Evolutionary conservation across 2,888 invertebrate species (phyloP), one percentile per base, ranked within the genome.

Genomic region (Synanthedon vespiformis): DNA sequence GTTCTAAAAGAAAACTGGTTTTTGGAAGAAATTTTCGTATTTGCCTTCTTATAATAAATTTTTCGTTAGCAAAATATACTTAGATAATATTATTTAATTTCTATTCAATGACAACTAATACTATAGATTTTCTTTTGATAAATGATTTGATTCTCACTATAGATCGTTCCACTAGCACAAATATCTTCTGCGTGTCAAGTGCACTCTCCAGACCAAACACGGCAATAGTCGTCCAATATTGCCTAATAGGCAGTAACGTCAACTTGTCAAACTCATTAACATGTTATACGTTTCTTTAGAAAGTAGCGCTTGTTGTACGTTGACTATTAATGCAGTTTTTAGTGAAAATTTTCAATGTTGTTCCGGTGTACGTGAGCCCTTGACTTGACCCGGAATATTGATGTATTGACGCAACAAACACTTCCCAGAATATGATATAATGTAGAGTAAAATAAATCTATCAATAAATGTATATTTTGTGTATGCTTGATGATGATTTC

Each of bases 271-370:
- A 53, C 59, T 58, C 70, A 76, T 80, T 78, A 77, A 67, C 72
- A 77, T 79, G 74, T 73, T 58, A 56, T 61, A 64, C 70, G 76
- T 81, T 74, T 75, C 78, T 66, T 70, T 48, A 61, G 86, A 86
- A 85, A 85, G 86, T 76, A 61, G 78, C 70, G 72, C 73, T 68
- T 68, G 78, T 58, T 74, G 76, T 70, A 68, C 61, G 58, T 49
- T 57, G 85, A 86, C 84, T 86, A 74, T 72, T 77, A 85, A 86
- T 85, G 77, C 59, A 63, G 69, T 72, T 80, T 80, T 80, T 78
- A 77, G 78, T 71, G 71, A 70, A 75, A 74, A 73, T 68, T 63
- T 64, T 62, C 65, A 58, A 61, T 60, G 57, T 55, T 64, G 80
- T 80, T 80, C 79, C 78, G 78, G 76, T 67, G 70, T 65, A 65